Conservation (phyloP, 2,797 vertebrate genomes). For the Glossophaga mutica region DNA sequence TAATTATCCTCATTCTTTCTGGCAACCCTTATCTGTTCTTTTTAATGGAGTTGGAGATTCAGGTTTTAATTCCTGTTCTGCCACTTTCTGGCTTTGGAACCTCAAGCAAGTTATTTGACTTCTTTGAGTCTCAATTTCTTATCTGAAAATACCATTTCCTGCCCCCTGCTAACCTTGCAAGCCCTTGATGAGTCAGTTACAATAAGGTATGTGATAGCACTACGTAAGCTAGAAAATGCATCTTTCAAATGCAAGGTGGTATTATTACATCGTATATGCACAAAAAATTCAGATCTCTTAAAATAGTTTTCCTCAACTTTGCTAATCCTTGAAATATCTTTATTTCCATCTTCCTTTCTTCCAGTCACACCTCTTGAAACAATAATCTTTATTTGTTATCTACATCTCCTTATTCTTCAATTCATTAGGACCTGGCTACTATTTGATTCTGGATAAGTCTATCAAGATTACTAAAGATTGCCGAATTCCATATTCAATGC, state of each 20-base stretch:
- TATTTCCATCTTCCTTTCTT: slow-evolving; percentile 1
- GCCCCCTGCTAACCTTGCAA: neutral
- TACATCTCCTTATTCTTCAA: neutral
- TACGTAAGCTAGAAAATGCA: slow-evolving; percentile 13
- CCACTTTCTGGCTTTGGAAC: slow-evolving; percentile 17
- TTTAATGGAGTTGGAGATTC: neutral
- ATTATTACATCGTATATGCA: neutral
- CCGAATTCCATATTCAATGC: neutral
- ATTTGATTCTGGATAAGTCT: slow-evolving; percentile 12
- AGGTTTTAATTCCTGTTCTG: slow-evolving; percentile 32
- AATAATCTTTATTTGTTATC: neutral
- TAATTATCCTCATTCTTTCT: neutral
- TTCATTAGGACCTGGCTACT: neutral
- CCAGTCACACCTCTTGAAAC: neutral
- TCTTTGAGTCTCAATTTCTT: slow-evolving; percentile 19
- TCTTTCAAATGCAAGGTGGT: neutral
- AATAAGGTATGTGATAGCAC: neutral
- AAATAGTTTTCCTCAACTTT: neutral
- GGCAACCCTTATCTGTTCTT: neutral
- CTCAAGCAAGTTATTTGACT: slow-evolving; percentile 14
- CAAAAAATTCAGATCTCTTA: slow-evolving; percentile 33
- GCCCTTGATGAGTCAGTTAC: slow-evolving; percentile 24
- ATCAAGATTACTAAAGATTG: neutral
- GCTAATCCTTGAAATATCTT: slow-evolving; percentile 18
- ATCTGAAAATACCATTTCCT: neutral